These are phyloP conservation scores for Lycocerus yunnanus DNA, from an alignment of 2,888 invertebrate species.

Conservation along the genomic window DNA sequence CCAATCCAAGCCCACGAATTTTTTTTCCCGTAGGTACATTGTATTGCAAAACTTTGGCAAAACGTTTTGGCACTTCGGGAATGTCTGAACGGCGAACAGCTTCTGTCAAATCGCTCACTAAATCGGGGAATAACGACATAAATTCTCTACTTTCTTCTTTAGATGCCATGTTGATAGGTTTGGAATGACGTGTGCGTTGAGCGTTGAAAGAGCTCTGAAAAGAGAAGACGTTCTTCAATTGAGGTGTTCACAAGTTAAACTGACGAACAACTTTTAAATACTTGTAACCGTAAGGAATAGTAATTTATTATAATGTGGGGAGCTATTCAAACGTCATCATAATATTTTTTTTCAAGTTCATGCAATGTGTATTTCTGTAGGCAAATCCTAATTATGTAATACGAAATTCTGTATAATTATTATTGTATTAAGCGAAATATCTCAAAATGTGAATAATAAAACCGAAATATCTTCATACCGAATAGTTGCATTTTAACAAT, in stretches of 20 bases:
- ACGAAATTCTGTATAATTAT: too few relatives aligned
- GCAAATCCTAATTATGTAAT: too few relatives aligned
- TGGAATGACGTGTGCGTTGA: slow-evolving; percentile 66
- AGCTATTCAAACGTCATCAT: too few relatives aligned
- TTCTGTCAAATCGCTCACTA: slow-evolving; percentile 82
- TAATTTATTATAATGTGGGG: not conserved
- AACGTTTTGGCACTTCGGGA: slow-evolving; percentile 80
- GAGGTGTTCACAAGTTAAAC: not conserved
- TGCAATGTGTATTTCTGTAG: too few relatives aligned
- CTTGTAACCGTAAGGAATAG: not conserved
- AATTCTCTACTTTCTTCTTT: slow-evolving; percentile 87
- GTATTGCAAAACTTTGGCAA: slow-evolving; percentile 85
- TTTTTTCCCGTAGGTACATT: slow-evolving; percentile 93
- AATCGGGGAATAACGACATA: slow-evolving; percentile 86
- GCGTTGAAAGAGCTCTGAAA: slow-evolving; percentile 62
- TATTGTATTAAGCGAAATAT: not conserved
- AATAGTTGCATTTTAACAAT: not conserved
- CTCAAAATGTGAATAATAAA: too few relatives aligned
- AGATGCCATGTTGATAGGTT: slow-evolving; percentile 61
- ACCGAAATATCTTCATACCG: too few relatives aligned
- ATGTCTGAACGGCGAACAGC: slow-evolving; percentile 75
- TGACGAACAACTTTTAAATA: slow-evolving; percentile 19
- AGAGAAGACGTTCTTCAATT: not conserved
- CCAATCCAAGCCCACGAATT: slow-evolving; percentile 74
- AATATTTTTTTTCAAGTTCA: too few relatives aligned